Percentiles rank a stretch among this genome's conserved stretches.
phyloP scores from a whole-genome alignment of 1,140 invertebrate genomes.

The Tetramorium simillimum region DNA sequence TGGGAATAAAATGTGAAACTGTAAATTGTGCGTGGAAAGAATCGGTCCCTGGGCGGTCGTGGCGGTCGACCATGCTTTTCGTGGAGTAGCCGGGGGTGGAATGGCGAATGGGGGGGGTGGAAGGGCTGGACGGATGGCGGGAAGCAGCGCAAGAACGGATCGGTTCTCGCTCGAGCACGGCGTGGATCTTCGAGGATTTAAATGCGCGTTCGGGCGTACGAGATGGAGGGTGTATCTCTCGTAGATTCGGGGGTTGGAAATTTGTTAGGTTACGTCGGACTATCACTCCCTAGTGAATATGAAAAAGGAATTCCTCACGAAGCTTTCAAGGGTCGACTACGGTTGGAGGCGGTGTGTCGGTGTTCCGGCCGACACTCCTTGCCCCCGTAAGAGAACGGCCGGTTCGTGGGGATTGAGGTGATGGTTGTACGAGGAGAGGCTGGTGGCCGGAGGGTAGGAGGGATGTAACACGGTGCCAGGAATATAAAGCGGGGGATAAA shows the following conservation, averaged over 20 bases:
- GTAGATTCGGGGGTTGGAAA: conserved; percentile 71
- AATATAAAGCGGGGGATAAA: conserved; percentile 81
- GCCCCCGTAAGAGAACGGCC: conserved; percentile 2
- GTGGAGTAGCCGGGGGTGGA: conserved; percentile 66
- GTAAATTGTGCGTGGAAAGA: conserved; percentile 86
- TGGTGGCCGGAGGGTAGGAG: conserved; percentile 37
- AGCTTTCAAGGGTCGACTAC: conserved; percentile 57
- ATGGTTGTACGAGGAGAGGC: conserved; percentile 51
- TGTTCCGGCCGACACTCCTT: conserved; percentile 49
- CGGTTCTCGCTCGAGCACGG: conserved; percentile 29
- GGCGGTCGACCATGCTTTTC: conserved; percentile 63
- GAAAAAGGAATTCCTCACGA: conserved; percentile 80
- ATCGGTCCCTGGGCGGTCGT: conserved; percentile 84
- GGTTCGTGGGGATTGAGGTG: conserved; percentile 34
- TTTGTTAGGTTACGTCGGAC: conserved; percentile 83
- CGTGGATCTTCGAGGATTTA: conserved; percentile 79
- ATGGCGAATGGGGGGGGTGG: conserved; percentile 16
- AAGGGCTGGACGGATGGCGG: neutral
- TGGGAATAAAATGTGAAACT: conserved; percentile 86
- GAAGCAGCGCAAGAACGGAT: conserved; percentile 2
- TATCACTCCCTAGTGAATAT: conserved; percentile 84
- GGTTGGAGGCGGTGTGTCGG: conserved; percentile 20
- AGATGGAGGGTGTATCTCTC: conserved; percentile 40
- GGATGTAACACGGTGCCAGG: conserved; percentile 75
- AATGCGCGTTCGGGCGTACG: conserved; percentile 81